Evolutionary conservation across 1,140 invertebrate species (phyloP).

Genomic region (Drosophila orosa): DNA sequence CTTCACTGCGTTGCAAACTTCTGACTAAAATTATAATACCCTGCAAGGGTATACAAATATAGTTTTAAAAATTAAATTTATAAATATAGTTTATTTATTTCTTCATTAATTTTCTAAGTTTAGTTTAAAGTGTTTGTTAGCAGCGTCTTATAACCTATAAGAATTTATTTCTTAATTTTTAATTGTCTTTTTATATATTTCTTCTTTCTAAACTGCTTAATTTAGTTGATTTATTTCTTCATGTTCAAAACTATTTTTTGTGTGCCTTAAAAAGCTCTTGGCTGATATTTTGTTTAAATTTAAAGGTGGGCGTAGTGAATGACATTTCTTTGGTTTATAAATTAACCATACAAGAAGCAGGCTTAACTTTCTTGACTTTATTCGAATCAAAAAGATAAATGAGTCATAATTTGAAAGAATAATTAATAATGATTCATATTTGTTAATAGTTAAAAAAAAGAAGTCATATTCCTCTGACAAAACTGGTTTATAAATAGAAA

Average conservation of each 20-base stretch:
- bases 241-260: not conserved
- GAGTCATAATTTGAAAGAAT: not conserved
- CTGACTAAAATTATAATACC: no score
- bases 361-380: not conserved
- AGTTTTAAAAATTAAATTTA: no score
- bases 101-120: no score
- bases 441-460: not conserved
- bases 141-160: no score
- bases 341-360: no score
- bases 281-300: not conserved
- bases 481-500: not conserved
- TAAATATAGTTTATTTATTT: no score
- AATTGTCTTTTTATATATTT: not conserved
- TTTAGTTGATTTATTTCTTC: not conserved
- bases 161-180: no score
- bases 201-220: not conserved
- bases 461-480: not conserved
- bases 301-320: not conserved
- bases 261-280: not conserved
- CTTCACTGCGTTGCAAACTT: no score
- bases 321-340: not conserved
- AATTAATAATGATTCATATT: not conserved
- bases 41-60: no score
- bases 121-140: no score
- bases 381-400: not conserved